Base-by-base conservation (phyloP, 2,888 invertebrate genomes). In the Petrolisthes manimaculis region DNA sequence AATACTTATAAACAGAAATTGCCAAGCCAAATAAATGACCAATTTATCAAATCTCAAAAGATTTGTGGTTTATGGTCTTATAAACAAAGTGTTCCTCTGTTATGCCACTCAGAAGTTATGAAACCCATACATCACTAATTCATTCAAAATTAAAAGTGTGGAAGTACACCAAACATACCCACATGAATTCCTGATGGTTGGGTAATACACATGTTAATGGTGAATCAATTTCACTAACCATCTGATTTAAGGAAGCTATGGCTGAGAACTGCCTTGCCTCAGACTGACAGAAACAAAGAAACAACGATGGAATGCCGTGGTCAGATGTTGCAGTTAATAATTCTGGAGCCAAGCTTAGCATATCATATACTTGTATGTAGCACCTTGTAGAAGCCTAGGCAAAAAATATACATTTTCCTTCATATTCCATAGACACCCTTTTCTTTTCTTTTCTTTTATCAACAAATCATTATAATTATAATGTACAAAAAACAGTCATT, bases 321-420 rank as follows among this genome's bases (percentile, higher is more conserved):
- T 8, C 21, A 71, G 71, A 71, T 71, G 21, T 21, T 83, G 37
- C 87, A 71, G 81, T 53, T 53, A 67, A 86, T 24, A 86, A 69
- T 55, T 80, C 55, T 14, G 21, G 69, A 88, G 67, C 84, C 75
- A 84, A 88, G 87, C 55, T 83, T 83, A 87, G 77, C 51, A 54
- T 67, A 84, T 69, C 83, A 54, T 53, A 77, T 51, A 37, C 74
- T 82, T 54, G 75, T 37, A 71, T 69, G 54, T 88, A 88, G 87
- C 87, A 88, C 84, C 87, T 84, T 88, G 51, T 84, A 78, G 82
- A 88, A 88, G 87, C 87, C 61, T 71, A 83, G 56, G 71, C 61
- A 84, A 83, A 53, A 56, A 83, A 37, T 37, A 37, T 37, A 37
- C 37, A 37, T 37, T 37, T 37, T 37, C 37, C 37, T 37, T 37